phyloP scores from a whole-genome alignment of 2,888 invertebrate species.

The Harpagoxenus sublaevis region DNA sequence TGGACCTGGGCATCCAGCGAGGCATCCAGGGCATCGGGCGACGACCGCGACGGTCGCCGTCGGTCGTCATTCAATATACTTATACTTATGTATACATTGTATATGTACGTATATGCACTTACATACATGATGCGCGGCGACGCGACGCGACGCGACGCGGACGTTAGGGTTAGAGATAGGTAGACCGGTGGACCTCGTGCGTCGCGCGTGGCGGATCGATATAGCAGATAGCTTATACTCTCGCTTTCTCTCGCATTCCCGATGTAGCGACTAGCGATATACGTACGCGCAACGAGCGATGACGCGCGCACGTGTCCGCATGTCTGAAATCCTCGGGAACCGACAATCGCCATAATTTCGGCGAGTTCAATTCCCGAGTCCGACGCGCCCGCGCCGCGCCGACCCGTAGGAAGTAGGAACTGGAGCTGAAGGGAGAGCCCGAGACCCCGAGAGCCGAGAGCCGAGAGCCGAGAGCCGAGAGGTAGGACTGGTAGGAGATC shows the following conservation, averaged over 20 bases:
- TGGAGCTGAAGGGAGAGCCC: background rate
- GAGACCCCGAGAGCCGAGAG: too few species aligned
- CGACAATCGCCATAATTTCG: background rate
- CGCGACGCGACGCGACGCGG: too few species aligned
- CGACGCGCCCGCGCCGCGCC: background rate
- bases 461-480: too few species aligned
- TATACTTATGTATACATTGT: too few species aligned
- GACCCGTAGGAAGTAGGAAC: background rate
- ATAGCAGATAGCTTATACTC: constrained; percentile 69
- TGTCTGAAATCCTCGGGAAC: constrained; percentile 1
- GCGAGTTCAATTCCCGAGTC: constrained; percentile 19
- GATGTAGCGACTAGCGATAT: constrained; percentile 48
- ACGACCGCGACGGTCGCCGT: background rate
- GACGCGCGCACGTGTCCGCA: constrained; percentile 45
- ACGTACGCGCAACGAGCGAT: background rate
- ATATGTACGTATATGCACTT: too few species aligned
- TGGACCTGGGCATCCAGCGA: too few species aligned
- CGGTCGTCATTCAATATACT: constrained; percentile 6
- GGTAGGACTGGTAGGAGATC: too few species aligned
- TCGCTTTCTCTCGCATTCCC: constrained; percentile 79
- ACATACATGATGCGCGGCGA: constrained; percentile 1
- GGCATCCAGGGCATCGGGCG: too few species aligned
- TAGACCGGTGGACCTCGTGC: constrained; percentile 63
- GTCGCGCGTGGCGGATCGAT: constrained; percentile 78
- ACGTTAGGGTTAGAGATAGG: constrained; percentile 60